These are phyloP conservation scores for Toxotes jaculatrix DNA, from an alignment of 2,113 vertebrate species.

Conservation along the genomic window DNA sequence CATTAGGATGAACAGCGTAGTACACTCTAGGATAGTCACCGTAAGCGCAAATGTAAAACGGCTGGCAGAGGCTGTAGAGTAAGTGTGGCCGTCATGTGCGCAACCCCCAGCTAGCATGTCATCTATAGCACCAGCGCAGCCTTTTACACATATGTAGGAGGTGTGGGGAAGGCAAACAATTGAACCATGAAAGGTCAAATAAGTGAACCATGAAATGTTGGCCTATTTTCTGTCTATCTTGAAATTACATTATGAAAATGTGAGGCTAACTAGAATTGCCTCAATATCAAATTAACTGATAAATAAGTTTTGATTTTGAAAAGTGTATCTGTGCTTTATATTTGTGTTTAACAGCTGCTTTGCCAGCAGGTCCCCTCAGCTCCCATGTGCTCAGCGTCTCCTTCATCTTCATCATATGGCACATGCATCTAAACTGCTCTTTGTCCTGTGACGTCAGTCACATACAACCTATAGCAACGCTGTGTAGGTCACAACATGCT, in stretches of 20 bases:
- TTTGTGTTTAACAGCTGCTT: background rate
- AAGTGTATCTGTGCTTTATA: background rate
- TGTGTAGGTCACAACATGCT: conserved; percentile 12
- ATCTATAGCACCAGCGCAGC: background rate
- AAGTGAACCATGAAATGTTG: conserved; percentile 12
- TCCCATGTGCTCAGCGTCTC: background rate
- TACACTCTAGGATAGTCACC: background rate
- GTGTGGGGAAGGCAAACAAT: background rate
- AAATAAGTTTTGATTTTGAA: background rate
- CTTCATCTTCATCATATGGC: background rate
- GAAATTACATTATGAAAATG: background rate
- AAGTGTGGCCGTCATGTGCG: background rate
- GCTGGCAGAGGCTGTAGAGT: background rate
- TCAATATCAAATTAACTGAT: background rate
- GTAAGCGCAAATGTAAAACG: conserved; percentile 23
- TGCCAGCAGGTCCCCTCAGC: background rate
- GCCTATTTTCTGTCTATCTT: background rate
- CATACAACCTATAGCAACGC: background rate
- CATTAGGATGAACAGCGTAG: background rate
- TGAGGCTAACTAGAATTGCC: background rate
- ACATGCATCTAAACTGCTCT: conserved; percentile 2
- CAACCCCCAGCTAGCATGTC: background rate
- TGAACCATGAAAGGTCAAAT: conserved; percentile 11
- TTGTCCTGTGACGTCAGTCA: conserved; percentile 28
- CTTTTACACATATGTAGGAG: conserved; percentile 15